These are phyloP conservation scores for Pomacea maculata DNA, from an alignment of 1,140 invertebrate species.

Conservation along the genomic window DNA sequence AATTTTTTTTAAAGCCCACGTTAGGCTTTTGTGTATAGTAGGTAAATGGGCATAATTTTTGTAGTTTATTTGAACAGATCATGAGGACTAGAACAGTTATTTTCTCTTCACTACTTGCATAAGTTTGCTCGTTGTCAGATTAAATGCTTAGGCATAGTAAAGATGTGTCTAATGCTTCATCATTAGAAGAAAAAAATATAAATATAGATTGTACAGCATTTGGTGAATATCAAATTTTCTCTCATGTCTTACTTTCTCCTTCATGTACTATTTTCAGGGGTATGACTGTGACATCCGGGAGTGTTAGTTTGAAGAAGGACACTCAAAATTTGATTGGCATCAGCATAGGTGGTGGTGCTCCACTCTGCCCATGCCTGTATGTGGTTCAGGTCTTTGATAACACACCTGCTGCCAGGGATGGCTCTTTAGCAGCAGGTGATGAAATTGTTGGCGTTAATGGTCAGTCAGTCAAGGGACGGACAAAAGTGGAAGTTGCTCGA, in stretches of 20 bases:
- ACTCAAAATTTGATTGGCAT: conserved; percentile 96
- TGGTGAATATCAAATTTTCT: not conserved
- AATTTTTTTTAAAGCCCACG: too few species aligned
- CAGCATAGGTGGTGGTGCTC: conserved; percentile 92
- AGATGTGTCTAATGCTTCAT: too few species aligned
- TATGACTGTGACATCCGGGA: conserved; percentile 96
- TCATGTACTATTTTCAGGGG: conserved; percentile 74
- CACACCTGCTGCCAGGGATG: conserved; percentile 82
- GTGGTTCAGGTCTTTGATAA: conserved; percentile 98
- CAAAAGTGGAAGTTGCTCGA: conserved; percentile 97
- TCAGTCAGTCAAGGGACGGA: conserved; percentile 92
- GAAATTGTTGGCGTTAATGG: conserved; percentile 94
- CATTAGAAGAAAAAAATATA: too few species aligned
- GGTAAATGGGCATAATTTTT: too few species aligned
- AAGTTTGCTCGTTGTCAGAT: too few species aligned
- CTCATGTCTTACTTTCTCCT: not conserved
- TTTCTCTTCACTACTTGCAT: too few species aligned
- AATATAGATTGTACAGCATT: too few species aligned
- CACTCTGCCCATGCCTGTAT: conserved; percentile 95
- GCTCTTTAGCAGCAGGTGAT: conserved; percentile 80
- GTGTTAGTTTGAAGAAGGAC: conserved; percentile 90
- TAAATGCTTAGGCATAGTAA: too few species aligned
- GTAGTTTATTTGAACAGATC: too few species aligned
- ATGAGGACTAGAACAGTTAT: too few species aligned
- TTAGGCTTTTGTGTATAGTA: too few species aligned